Evolutionary conservation across 2,113 vertebrate species (phyloP).

Genomic region (Pungitius pungitius): DNA sequence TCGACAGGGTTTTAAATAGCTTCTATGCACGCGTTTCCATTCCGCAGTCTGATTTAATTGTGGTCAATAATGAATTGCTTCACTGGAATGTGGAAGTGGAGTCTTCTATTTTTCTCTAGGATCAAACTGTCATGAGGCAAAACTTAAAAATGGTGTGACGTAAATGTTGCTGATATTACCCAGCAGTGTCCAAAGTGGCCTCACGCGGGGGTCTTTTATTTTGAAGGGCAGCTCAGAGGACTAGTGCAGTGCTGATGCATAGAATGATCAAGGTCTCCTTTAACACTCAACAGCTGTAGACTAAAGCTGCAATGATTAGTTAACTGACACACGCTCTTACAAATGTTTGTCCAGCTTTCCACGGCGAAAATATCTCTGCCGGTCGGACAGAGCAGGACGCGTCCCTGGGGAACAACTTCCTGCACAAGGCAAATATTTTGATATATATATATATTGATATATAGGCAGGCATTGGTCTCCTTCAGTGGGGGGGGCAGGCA

Average conservation of each 20-base stretch:
- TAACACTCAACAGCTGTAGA: not conserved
- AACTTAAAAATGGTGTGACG: not conserved
- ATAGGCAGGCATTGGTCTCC: too few relatives aligned
- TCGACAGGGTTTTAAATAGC: slow-evolving; percentile 14
- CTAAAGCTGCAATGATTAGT: not conserved
- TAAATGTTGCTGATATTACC: slow-evolving; percentile 7
- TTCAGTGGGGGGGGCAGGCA: too few relatives aligned
- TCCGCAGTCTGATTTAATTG: slow-evolving; percentile 4
- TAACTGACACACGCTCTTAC: not conserved
- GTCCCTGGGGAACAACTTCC: not conserved
- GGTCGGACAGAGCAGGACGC: not conserved
- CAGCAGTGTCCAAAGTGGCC: not conserved
- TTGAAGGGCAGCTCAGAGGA: too few relatives aligned
- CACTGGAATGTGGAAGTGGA: not conserved
- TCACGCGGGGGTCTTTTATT: too few relatives aligned
- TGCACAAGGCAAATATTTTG: not conserved
- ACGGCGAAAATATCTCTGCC: not conserved
- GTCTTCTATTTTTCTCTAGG: not conserved
- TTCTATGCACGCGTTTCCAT: slow-evolving; percentile 2
- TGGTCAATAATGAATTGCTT: not conserved
- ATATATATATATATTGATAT: too few relatives aligned
- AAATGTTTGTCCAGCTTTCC: not conserved
- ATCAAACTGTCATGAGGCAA: not conserved
- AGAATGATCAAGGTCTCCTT: not conserved
- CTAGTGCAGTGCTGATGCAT: too few relatives aligned